Conservation (phyloP, 2,888 invertebrate genomes). For the Euplagia quadripunctaria region DNA sequence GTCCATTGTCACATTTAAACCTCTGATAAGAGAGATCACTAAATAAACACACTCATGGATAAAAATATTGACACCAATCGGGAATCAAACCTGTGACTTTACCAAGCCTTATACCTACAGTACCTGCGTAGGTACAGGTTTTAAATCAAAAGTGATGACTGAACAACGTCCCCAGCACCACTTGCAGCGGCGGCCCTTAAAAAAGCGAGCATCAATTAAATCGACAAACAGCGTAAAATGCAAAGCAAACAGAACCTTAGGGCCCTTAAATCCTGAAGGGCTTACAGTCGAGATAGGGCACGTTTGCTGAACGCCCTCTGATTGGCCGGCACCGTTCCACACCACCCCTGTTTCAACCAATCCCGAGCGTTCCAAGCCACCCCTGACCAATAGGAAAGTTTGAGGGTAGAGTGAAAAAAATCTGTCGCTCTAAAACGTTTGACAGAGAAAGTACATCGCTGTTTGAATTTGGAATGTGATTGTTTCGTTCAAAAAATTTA, state of each 20-base stretch:
- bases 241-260: slow-evolving; percentile 82
- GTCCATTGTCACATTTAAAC: no score
- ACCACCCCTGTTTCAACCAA: slow-evolving; percentile 68
- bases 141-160: slow-evolving; percentile 21
- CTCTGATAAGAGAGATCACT: background rate
- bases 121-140: background rate
- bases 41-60: background rate
- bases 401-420: slow-evolving; percentile 51
- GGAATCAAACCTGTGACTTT: background rate
- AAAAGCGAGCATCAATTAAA: slow-evolving; percentile 80
- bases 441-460: slow-evolving; percentile 47
- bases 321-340: slow-evolving; percentile 65
- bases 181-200: slow-evolving; percentile 56
- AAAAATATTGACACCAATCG: background rate
- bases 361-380: slow-evolving; percentile 58
- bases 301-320: slow-evolving; percentile 63
- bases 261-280: slow-evolving; percentile 74
- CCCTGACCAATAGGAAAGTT: slow-evolving; percentile 55
- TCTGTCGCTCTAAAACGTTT: slow-evolving; percentile 52
- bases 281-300: slow-evolving; percentile 78
- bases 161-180: slow-evolving; percentile 46
- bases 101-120: background rate
- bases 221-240: slow-evolving; percentile 83
- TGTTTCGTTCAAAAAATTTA: slow-evolving; percentile 35
- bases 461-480: slow-evolving; percentile 43